A percentile compares a stretch with the other conserved stretches of the same genome.
phyloP scores from a whole-genome alignment of 2,888 invertebrate species.

The Agrochola circellaris region DNA sequence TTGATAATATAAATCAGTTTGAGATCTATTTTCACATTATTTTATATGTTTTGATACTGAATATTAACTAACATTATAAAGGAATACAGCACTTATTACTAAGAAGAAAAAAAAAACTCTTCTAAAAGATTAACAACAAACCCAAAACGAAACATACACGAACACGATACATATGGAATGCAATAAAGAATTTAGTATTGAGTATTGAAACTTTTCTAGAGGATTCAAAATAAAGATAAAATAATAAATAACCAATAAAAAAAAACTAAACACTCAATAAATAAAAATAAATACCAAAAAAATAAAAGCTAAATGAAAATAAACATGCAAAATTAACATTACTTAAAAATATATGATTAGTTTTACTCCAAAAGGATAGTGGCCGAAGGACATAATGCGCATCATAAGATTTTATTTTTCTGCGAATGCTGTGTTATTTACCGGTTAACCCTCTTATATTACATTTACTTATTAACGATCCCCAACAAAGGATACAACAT shows the following conservation, averaged over 20 bases:
- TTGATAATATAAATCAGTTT: no score
- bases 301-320: slow-evolving; percentile 1
- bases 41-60: background rate
- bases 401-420: background rate
- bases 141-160: no score
- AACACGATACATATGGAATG: no score
- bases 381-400: background rate
- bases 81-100: background rate
- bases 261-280: background rate
- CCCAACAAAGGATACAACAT: no score
- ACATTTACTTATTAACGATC: no score
- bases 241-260: background rate
- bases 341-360: background rate
- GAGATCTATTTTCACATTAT: background rate
- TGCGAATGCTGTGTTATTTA: background rate
- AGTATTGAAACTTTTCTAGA: background rate
- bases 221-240: background rate
- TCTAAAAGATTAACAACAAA: background rate
- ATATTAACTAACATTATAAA: background rate
- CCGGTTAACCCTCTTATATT: no score
- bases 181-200: no score
- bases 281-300: background rate
- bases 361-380: slow-evolving; percentile 5
- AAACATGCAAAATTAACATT: background rate
- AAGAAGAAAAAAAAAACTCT: background rate